These are phyloP conservation scores for Pinctada fucata DNA, from an alignment of 2,888 invertebrate species.

Conservation along the genomic window DNA sequence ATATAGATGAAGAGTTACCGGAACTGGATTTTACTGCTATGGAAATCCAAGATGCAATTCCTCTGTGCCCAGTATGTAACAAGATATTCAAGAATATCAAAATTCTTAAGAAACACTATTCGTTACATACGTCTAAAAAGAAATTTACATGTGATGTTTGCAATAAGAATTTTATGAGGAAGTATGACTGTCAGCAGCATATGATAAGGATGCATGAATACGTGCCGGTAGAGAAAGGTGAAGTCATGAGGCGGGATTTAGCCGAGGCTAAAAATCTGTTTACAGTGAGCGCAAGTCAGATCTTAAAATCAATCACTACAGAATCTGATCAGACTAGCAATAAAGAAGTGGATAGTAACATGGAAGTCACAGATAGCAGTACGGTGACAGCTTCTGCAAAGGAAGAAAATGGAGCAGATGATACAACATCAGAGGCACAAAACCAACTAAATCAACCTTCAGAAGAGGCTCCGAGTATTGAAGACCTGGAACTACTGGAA, in stretches of 20 bases:
- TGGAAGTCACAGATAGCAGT: neutral
- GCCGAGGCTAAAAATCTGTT: neutral
- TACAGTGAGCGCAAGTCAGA: neutral
- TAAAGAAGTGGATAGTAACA: neutral
- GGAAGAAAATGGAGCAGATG: neutral
- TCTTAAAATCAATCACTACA: neutral
- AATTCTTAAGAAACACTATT: slow-evolving; percentile 9
- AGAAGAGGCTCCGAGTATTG: neutral
- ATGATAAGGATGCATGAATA: neutral
- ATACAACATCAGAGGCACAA: neutral
- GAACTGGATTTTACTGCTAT: neutral
- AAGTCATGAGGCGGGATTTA: neutral
- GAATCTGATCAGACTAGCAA: neutral
- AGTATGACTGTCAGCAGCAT: slow-evolving; percentile 1
- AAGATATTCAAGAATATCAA: slow-evolving; percentile 3
- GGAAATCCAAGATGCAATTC: slow-evolving; percentile 4
- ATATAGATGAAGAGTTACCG: neutral
- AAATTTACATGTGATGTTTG: slow-evolving; percentile 7
- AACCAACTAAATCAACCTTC: neutral
- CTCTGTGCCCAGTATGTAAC: slow-evolving; percentile 2
- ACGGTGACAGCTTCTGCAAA: neutral
- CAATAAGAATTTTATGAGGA: neutral
- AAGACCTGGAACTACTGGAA: neutral
- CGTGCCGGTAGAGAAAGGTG: neutral
- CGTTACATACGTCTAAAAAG: neutral